phyloP scores from a whole-genome alignment of 2,113 vertebrate species.

The Hippoglossus stenolepis region DNA sequence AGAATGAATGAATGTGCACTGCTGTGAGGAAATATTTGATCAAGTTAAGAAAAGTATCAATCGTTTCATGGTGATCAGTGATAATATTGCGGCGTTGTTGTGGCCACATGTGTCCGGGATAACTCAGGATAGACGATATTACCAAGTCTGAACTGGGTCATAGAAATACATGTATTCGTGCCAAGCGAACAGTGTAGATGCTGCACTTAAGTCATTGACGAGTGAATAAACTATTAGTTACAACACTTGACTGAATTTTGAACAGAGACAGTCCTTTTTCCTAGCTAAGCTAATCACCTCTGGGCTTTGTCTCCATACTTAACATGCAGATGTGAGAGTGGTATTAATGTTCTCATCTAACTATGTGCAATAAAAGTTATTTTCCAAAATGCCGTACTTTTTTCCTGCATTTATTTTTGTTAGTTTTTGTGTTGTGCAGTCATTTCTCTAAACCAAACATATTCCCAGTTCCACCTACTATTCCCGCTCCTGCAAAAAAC shows the following conservation, averaged over 20 bases:
- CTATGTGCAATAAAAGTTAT: not conserved
- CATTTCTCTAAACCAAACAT: constrained; percentile 7
- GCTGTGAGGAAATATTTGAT: too few relatives aligned
- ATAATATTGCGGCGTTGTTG: too few relatives aligned
- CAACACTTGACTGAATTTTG: not conserved
- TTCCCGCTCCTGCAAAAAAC: constrained; percentile 10
- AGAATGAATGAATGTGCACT: too few relatives aligned
- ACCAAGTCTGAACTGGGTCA: too few relatives aligned
- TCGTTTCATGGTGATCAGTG: too few relatives aligned
- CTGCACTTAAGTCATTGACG: too few relatives aligned
- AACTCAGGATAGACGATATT: too few relatives aligned
- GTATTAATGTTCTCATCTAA: not conserved
- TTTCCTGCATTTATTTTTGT: not conserved
- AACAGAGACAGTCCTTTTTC: not conserved
- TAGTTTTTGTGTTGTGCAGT: not conserved
- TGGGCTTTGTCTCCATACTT: not conserved
- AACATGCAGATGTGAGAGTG: not conserved
- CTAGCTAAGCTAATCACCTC: not conserved
- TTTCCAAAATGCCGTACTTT: not conserved
- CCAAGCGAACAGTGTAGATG: not conserved
- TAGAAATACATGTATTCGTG: not conserved
- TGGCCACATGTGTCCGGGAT: too few relatives aligned
- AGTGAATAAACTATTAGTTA: not conserved
- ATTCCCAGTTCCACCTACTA: not conserved
- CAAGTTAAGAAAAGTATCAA: too few relatives aligned